Percentiles rank a stretch among this genome's conserved stretches.
These are phyloP conservation scores for Oplegnathus fasciatus DNA, from an alignment of 2,113 vertebrate genomes.

Conservation along the genomic window DNA sequence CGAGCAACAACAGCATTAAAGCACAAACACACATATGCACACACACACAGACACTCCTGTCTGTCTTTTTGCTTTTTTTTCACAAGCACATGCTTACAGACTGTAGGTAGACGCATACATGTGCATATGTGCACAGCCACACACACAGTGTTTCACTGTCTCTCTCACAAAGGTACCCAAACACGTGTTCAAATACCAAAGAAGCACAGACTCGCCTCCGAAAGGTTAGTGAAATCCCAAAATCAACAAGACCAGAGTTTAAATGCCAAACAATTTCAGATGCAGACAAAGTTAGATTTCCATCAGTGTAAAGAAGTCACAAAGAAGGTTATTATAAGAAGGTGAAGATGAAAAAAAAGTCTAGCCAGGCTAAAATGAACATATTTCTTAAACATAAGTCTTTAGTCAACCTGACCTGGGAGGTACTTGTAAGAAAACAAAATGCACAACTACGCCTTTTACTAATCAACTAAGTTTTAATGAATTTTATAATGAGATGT, in stretches of 20 bases:
- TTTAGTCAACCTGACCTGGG: constrained; percentile 31
- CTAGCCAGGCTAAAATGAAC: neutral
- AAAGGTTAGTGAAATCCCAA: constrained; percentile 77
- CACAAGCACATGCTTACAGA: constrained; percentile 5
- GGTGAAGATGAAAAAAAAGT: neutral
- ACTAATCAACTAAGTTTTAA: constrained; percentile 82
- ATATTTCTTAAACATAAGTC: neutral
- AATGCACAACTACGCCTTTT: constrained; percentile 46
- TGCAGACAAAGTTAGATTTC: constrained; percentile 51
- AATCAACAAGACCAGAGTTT: constrained; percentile 65
- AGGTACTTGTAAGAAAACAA: constrained; percentile 10
- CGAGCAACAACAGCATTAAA: constrained; percentile 24
- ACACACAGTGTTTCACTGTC: neutral
- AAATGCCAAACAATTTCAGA: constrained; percentile 76
- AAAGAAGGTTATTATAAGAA: constrained; percentile 24
- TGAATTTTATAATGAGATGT: constrained; percentile 81
- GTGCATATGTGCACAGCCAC: constrained; percentile 8
- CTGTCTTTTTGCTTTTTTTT: constrained; percentile 15
- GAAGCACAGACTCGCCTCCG: constrained; percentile 42
- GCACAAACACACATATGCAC: constrained; percentile 17
- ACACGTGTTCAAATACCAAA: constrained; percentile 67
- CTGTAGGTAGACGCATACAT: constrained; percentile 27
- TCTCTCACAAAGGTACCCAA: constrained; percentile 43
- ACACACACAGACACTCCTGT: constrained; percentile 9
- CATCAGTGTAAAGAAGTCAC: constrained; percentile 8